Conservation (phyloP, 2,888 invertebrate species). For the Dryomyza anilis region DNA sequence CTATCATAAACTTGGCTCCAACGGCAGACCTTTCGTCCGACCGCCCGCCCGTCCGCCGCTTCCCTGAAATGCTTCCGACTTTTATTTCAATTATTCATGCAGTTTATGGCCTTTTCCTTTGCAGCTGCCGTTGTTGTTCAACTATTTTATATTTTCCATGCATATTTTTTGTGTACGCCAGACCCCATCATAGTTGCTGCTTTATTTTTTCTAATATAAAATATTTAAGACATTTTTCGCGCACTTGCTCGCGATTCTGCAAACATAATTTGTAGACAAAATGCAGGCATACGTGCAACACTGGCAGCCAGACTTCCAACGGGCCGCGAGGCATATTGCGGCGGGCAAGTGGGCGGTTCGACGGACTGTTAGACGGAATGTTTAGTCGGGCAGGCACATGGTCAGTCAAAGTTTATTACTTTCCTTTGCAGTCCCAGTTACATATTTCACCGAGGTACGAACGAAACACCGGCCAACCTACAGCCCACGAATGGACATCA, state of each 20-base stretch:
- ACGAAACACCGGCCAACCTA: background rate
- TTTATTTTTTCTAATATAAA: slow-evolving; percentile 30
- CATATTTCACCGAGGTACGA: slow-evolving; percentile 30
- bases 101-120: slow-evolving; percentile 42
- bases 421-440: slow-evolving; percentile 40
- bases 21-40: background rate
- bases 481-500: background rate
- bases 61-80: slow-evolving; percentile 52
- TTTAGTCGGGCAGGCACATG: slow-evolving; percentile 10
- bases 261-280: slow-evolving; percentile 27
- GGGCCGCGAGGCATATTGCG: background rate
- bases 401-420: slow-evolving; percentile 40
- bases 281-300: slow-evolving; percentile 30
- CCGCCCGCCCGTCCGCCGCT: slow-evolving; percentile 13
- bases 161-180: background rate
- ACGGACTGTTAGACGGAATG: no score
- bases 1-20: slow-evolving; percentile 21
- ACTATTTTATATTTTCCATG: slow-evolving; percentile 17
- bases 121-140: slow-evolving; percentile 2
- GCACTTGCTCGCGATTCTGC: slow-evolving; percentile 12
- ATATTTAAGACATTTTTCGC: slow-evolving; percentile 28
- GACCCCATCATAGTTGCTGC: background rate
- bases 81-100: slow-evolving; percentile 55
- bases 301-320: background rate
- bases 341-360: background rate